These are phyloP conservation scores for Pissodes strobi DNA, from an alignment of 1,140 invertebrate genomes.

Conservation along the genomic window DNA sequence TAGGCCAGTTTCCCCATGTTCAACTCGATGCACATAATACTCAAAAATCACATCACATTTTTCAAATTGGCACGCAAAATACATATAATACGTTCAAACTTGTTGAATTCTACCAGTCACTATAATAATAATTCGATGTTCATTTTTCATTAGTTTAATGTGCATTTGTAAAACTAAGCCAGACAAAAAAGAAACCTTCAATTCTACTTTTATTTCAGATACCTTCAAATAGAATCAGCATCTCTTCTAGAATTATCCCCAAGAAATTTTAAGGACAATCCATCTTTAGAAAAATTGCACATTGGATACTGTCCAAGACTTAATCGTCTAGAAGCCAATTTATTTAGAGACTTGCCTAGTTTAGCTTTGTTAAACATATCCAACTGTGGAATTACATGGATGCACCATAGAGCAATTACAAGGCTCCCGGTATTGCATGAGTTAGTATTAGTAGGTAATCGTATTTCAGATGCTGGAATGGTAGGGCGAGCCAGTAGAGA, in stretches of 20 bases:
- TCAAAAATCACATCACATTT: no score
- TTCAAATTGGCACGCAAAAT: no score
- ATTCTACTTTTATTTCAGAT: constrained; percentile 47
- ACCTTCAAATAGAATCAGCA: constrained; percentile 71
- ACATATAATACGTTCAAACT: no score
- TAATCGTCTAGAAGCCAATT: constrained; percentile 69
- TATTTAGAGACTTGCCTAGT: constrained; percentile 74
- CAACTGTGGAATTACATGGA: constrained; percentile 74
- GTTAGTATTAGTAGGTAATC: constrained; percentile 72
- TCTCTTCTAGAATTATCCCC: constrained; percentile 71
- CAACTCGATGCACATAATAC: no score
- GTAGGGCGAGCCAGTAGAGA: constrained; percentile 77
- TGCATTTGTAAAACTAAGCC: no score
- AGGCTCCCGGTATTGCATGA: constrained; percentile 72
- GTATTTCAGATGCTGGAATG: constrained; percentile 75
- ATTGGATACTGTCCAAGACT: constrained; percentile 71
- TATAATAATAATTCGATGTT: no score
- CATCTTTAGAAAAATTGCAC: constrained; percentile 74
- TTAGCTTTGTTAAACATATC: constrained; percentile 76
- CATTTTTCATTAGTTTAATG: no score
- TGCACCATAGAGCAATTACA: constrained; percentile 76
- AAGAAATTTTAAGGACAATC: constrained; percentile 72
- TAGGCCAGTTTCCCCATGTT: no score
- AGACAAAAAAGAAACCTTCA: no score
- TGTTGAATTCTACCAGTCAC: no score